phyloP scores from a whole-genome alignment of 2,888 invertebrate species.

The Caenorhabditis panamensis region DNA sequence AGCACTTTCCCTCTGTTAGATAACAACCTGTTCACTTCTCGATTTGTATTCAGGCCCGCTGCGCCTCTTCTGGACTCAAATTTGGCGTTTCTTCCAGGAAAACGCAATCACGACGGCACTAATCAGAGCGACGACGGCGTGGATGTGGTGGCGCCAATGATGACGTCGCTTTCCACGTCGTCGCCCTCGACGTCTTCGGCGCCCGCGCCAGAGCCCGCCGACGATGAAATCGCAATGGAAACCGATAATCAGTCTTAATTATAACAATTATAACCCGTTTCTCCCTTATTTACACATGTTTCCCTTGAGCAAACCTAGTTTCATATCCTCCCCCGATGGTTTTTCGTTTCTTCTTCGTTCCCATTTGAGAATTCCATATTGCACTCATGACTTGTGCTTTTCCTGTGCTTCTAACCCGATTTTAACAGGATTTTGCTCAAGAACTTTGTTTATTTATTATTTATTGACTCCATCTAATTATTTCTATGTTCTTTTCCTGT shows the following conservation, averaged over 20 bases:
- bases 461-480: too few species aligned
- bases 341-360: too few species aligned
- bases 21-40: neutral
- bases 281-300: too few species aligned
- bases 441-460: too few species aligned
- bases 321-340: too few species aligned
- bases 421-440: too few species aligned
- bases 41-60: constrained; percentile 30
- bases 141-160: constrained; percentile 37
- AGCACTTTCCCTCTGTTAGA: neutral
- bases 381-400: too few species aligned
- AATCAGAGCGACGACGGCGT: constrained; percentile 6
- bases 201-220: neutral
- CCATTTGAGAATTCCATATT: too few species aligned
- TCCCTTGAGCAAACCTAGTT: too few species aligned
- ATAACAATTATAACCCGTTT: too few species aligned
- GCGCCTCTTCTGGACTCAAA: constrained; percentile 33
- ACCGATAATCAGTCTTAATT: neutral
- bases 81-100: constrained; percentile 54
- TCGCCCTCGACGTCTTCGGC: neutral
- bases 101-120: constrained; percentile 45
- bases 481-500: too few species aligned
- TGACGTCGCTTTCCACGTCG: neutral
- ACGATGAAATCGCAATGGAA: neutral
- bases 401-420: too few species aligned